A percentile compares a stretch with the other conserved stretches of the same genome.
Conservation (phyloP, 2,888 invertebrate species). For the Aphodius granarius region DNA sequence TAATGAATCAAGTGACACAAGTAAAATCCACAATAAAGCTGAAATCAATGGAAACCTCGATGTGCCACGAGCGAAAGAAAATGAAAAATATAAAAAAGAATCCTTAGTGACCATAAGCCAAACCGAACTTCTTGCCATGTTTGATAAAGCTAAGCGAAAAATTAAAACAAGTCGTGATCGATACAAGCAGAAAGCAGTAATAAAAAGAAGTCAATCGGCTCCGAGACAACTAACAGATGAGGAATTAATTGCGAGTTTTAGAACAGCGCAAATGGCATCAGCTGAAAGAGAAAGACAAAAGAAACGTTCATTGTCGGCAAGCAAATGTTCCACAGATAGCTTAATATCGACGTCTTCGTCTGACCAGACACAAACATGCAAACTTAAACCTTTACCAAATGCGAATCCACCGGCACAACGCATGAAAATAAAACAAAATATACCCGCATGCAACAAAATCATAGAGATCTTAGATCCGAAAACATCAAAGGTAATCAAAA, state of each 20-base stretch:
- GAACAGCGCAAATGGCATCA: slow-evolving; percentile 52
- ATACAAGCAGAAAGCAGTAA: slow-evolving; percentile 30
- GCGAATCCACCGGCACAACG: slow-evolving; percentile 29
- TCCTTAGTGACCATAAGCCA: slow-evolving; percentile 44
- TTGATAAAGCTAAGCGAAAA: slow-evolving; percentile 48
- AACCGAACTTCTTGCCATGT: slow-evolving; percentile 43
- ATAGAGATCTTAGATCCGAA: slow-evolving; percentile 48
- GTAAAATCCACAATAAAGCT: slow-evolving; percentile 8
- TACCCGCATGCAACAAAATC: slow-evolving; percentile 41
- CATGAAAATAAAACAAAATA: slow-evolving; percentile 32
- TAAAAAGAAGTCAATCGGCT: slow-evolving; percentile 61
- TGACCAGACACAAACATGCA: slow-evolving; percentile 38
- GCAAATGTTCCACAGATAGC: slow-evolving; percentile 43
- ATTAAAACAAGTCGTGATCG: slow-evolving; percentile 30
- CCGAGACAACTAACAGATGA: slow-evolving; percentile 60
- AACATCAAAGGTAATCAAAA: slow-evolving; percentile 46
- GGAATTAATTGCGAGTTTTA: slow-evolving; percentile 60
- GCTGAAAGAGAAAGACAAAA: slow-evolving; percentile 50
- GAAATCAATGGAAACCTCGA: not conserved
- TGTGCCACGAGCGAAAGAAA: slow-evolving; percentile 23
- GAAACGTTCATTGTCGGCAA: slow-evolving; percentile 32
- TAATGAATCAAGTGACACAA: slow-evolving; percentile 27
- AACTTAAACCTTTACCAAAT: slow-evolving; percentile 42
- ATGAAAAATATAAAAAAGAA: slow-evolving; percentile 28
- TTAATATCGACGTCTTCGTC: slow-evolving; percentile 31